Conservation (phyloP, 1,140 invertebrate genomes). For the Galleria mellonella region DNA sequence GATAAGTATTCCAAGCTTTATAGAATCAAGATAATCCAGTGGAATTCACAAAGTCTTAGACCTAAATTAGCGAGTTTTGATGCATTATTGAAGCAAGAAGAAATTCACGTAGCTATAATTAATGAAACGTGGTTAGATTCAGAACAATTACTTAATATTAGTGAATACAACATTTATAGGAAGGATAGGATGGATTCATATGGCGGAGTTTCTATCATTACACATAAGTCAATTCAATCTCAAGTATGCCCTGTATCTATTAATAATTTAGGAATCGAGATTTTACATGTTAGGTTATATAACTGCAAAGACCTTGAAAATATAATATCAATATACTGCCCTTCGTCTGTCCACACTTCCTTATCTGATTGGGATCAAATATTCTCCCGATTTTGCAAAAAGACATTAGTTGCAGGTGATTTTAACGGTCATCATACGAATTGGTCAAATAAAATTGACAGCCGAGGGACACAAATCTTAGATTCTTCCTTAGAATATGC, state of each 20-base stretch:
- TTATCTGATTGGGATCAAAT: slow-evolving; percentile 8
- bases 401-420: slow-evolving; percentile 9
- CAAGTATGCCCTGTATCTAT: not conserved
- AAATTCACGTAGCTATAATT: slow-evolving; percentile 9
- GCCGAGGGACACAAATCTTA: slow-evolving; percentile 6
- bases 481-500: slow-evolving; percentile 6
- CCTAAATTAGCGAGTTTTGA: slow-evolving; percentile 7
- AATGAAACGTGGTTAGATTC: slow-evolving; percentile 10
- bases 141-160: not conserved
- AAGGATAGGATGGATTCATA: slow-evolving; percentile 8
- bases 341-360: not conserved
- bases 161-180: slow-evolving; percentile 7
- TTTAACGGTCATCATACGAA: slow-evolving; percentile 16
- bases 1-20: not conserved
- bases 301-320: slow-evolving; percentile 6
- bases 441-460: slow-evolving; percentile 11
- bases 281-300: not conserved
- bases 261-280: slow-evolving; percentile 6
- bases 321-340: slow-evolving; percentile 9
- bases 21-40: slow-evolving; percentile 9
- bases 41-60: slow-evolving; percentile 8
- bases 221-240: slow-evolving; percentile 7
- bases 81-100: slow-evolving; percentile 4
- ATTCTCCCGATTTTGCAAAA: not conserved
- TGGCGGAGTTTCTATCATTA: slow-evolving; percentile 9